These are phyloP conservation scores for Aphrophora alni DNA, from an alignment of 2,888 invertebrate genomes.

Conservation along the genomic window DNA sequence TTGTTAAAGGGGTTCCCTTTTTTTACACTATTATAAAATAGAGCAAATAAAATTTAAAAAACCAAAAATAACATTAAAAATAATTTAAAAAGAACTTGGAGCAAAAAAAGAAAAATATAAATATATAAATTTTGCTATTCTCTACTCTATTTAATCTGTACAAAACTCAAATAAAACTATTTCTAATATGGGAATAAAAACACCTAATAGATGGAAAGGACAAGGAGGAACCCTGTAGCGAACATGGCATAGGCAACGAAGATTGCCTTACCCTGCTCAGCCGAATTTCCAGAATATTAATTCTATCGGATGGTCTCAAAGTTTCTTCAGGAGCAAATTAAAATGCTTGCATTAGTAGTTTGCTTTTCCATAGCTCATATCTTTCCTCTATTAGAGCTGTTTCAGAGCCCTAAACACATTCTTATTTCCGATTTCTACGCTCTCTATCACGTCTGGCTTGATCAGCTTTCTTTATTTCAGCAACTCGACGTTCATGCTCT, in stretches of 20 bases:
- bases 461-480: slow-evolving; percentile 60
- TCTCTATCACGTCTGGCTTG: slow-evolving; percentile 41
- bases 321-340: background rate
- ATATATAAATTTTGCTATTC: background rate
- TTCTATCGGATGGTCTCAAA: background rate
- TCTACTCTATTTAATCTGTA: background rate
- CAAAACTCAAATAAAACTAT: background rate
- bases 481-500: slow-evolving; percentile 80
- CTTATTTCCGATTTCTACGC: slow-evolving; percentile 40
- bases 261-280: slow-evolving; percentile 35
- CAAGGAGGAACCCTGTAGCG: background rate
- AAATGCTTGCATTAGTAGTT: background rate
- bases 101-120: background rate
- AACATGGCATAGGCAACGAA: slow-evolving; percentile 20
- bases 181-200: background rate
- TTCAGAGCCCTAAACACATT: background rate
- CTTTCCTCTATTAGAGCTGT: background rate
- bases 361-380: background rate
- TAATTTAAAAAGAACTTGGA: background rate
- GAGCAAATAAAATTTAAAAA: background rate
- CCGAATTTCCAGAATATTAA: background rate
- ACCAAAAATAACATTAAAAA: background rate
- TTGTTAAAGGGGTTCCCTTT: background rate
- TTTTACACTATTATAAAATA: background rate
- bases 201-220: background rate